A percentile compares a stretch with the other conserved stretches of the same genome.
Conservation (phyloP, 2,888 invertebrate species). For the Heliconius charithonia region DNA sequence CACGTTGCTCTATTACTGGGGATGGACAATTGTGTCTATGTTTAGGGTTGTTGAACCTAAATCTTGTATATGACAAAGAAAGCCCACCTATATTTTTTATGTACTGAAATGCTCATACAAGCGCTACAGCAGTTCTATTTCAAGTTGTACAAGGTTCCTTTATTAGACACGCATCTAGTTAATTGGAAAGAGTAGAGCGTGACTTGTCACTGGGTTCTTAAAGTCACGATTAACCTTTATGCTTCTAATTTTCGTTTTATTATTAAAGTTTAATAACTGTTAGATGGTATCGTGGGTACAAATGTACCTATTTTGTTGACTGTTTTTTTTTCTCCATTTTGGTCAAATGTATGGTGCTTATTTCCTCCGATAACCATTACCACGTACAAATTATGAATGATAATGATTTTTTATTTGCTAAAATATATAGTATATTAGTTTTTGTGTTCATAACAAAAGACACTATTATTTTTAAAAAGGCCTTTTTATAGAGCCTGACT, state of each 20-base stretch:
- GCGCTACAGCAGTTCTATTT: background rate
- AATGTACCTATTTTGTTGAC: too few species aligned
- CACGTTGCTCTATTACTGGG: constrained; percentile 27
- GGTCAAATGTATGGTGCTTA: background rate
- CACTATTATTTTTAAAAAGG: too few species aligned
- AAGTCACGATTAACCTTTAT: background rate
- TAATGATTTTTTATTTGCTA: too few species aligned
- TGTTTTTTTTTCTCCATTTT: too few species aligned
- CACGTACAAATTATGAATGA: background rate
- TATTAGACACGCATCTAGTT: background rate
- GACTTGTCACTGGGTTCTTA: background rate
- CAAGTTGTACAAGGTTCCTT: background rate
- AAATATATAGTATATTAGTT: too few species aligned
- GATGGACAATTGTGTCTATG: constrained; percentile 21
- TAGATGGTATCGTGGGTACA: background rate
- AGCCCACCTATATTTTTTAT: background rate
- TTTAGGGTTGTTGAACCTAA: constrained; percentile 11
- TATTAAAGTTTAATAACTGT: background rate
- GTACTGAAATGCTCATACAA: background rate
- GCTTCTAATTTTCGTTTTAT: background rate
- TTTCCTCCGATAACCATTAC: background rate
- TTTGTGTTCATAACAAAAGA: too few species aligned
- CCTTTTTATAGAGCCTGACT: too few species aligned
- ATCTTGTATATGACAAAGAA: constrained; percentile 1
- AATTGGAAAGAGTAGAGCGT: constrained; percentile 10